Evolutionary conservation across 2,888 invertebrate genomes (phyloP), one percentile per base, ranked within the genome.

Genomic region (Alviniconcha strummeri): DNA sequence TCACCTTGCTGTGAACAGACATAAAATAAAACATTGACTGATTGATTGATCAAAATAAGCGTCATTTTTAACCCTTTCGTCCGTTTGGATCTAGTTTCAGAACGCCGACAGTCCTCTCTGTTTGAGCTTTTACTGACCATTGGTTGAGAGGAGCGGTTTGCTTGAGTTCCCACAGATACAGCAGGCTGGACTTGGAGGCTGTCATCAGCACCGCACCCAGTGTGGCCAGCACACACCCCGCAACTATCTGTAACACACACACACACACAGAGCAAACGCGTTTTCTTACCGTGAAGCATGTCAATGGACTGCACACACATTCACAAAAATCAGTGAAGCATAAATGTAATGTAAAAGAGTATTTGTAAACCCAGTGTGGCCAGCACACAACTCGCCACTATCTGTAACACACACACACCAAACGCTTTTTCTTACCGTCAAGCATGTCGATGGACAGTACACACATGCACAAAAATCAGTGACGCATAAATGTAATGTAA

Each of bases 101-200:
- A n/a, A n/a, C n/a, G n/a, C n/a, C n/a, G n/a, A n/a, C n/a, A n/a
- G n/a, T n/a, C n/a, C n/a, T n/a, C n/a, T 36, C 36, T 36, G 36
- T 36, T 36, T 36, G 1, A 36, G 36, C 36, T 36, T 8, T 13
- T 7, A 84, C 86, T 80, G 71, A 86, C 86, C 86, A 86, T 55
- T 83, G 81, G 11, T 84, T 64, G 13, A 69, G 75, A 13, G 82
- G 80, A 2, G 80, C 54, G 0, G 80, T 60, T 5, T 71, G 79
- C 56, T 81, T 83, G 9, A 82, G 57, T 3, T 80, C 75, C 72
- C 85, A 79, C 8, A 86, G 80, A 57, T 81, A 83, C 9, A 86
- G 81, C 54, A 86, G 78, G 81, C 82, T 82, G 7, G 82, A 57
- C 81, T 86, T 86, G 5, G 81, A 82, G 13, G 76, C 76, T 15